Evolutionary conservation across 2,888 invertebrate genomes (phyloP).

Genomic region (Apamea crenata): DNA sequence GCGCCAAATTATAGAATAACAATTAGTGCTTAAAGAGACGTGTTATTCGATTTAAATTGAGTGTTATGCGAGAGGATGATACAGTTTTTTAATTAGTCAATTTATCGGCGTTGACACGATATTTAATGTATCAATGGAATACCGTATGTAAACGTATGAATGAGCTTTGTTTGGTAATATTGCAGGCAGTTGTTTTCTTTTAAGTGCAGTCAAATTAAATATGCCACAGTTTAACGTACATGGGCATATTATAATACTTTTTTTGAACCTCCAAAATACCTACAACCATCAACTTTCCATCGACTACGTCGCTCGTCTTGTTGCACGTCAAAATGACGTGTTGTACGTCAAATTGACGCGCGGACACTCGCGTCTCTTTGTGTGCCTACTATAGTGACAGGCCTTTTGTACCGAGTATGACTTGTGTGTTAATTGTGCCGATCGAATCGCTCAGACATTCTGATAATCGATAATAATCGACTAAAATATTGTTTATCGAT

Average conservation of each 20-base stretch:
- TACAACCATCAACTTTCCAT: conserved; percentile 33
- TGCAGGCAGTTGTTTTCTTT: background rate
- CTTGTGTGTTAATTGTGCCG: conserved; percentile 62
- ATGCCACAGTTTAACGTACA: background rate
- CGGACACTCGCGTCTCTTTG: conserved; percentile 62
- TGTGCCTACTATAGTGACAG: conserved; percentile 61
- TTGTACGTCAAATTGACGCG: conserved; percentile 57
- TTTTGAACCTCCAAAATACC: conserved; percentile 29
- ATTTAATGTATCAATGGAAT: conserved; percentile 40
- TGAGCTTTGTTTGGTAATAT: conserved; percentile 18
- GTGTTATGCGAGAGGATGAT: conserved; percentile 1
- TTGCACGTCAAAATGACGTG: conserved; percentile 54
- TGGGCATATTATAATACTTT: background rate
- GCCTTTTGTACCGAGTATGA: conserved; percentile 63
- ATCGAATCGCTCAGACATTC: conserved; percentile 57
- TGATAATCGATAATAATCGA: conserved; percentile 62
- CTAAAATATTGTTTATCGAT: conserved; percentile 50
- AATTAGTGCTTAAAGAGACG: conserved; percentile 70
- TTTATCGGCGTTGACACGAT: conserved; percentile 10
- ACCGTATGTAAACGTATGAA: conserved; percentile 7
- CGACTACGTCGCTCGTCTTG: conserved; percentile 23
- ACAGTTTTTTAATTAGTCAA: conserved; percentile 10
- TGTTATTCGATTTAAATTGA: conserved; percentile 65
- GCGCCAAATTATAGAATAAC: conserved; percentile 68
- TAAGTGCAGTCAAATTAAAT: conserved; percentile 2